phyloP scores from a whole-genome alignment of 2,888 invertebrate genomes.

The Camponotus fellah region DNA sequence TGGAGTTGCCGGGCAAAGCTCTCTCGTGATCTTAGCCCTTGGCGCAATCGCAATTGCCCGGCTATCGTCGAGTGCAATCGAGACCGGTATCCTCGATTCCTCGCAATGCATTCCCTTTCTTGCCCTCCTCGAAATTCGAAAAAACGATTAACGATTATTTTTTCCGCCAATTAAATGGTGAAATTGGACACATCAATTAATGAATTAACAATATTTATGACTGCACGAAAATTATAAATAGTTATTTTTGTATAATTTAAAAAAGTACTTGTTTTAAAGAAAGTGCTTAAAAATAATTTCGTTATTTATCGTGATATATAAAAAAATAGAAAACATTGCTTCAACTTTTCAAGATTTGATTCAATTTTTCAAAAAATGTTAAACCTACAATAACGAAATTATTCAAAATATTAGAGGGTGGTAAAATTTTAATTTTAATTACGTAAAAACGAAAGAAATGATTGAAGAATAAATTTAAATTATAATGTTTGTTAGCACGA shows the following conservation, averaged over 20 bases:
- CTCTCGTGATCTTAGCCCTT: constrained; percentile 61
- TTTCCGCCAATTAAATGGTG: neutral
- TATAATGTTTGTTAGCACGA: neutral
- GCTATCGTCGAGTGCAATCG: constrained; percentile 59
- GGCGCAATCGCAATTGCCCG: constrained; percentile 72
- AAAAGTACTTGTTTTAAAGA: neutral
- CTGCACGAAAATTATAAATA: neutral
- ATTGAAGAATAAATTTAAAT: neutral
- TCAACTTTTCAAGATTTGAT: neutral
- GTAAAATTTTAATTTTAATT: neutral
- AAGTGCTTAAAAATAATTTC: too few species aligned
- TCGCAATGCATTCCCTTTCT: constrained; percentile 3
- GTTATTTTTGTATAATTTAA: neutral
- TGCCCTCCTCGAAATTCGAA: neutral
- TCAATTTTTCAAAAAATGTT: neutral
- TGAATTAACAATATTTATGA: neutral
- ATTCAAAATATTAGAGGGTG: neutral
- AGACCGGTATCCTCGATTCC: constrained; percentile 43
- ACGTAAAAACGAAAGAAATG: neutral
- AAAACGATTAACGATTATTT: neutral
- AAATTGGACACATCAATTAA: neutral
- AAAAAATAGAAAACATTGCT: neutral
- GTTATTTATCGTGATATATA: too few species aligned
- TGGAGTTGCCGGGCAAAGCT: constrained; percentile 70
- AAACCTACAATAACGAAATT: neutral